Percentiles rank a stretch among this genome's conserved stretches.
These are phyloP conservation scores for Anthonomus grandis DNA, from an alignment of 1,140 invertebrate species.

Conservation along the genomic window DNA sequence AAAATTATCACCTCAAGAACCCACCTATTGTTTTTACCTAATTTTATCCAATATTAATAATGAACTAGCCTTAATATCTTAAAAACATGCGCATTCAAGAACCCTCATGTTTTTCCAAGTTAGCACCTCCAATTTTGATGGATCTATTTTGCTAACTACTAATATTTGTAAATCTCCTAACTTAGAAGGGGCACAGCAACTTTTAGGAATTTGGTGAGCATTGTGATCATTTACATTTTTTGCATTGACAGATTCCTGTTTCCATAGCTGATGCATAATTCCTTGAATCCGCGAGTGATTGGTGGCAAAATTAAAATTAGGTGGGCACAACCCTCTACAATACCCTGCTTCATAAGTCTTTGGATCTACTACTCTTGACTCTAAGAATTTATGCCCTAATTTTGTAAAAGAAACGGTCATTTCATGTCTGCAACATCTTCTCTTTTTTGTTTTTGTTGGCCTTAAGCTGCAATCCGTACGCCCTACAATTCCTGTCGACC, in stretches of 20 bases:
- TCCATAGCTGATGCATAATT: conserved; percentile 61
- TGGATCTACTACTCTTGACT: conserved; percentile 68
- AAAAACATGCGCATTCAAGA: conserved; percentile 71
- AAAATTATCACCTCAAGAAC: conserved; percentile 1
- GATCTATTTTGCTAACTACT: conserved; percentile 61
- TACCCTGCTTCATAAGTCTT: conserved; percentile 69
- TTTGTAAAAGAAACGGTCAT: conserved; percentile 65
- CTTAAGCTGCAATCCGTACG: conserved; percentile 49
- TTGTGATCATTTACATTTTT: too few species aligned
- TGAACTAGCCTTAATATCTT: too few species aligned
- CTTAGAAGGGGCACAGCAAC: conserved; percentile 70
- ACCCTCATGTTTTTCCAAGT: conserved; percentile 71
- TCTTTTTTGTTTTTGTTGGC: conserved; percentile 47
- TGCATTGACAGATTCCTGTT: too few species aligned
- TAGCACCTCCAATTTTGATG: conserved; percentile 62
- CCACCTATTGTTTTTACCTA: conserved; percentile 22
- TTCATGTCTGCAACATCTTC: conserved; percentile 63
- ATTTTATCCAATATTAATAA: not conserved
- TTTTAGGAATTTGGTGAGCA: conserved; percentile 52
- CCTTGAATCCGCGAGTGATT: conserved; percentile 72
- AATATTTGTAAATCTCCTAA: conserved; percentile 65
- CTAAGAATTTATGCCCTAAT: conserved; percentile 53
- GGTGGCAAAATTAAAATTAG: conserved; percentile 64
- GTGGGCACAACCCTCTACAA: conserved; percentile 69
- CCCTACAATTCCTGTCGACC: conserved; percentile 46